Conservation (phyloP, 2,888 invertebrate genomes). For the Hyalella azteca region DNA sequence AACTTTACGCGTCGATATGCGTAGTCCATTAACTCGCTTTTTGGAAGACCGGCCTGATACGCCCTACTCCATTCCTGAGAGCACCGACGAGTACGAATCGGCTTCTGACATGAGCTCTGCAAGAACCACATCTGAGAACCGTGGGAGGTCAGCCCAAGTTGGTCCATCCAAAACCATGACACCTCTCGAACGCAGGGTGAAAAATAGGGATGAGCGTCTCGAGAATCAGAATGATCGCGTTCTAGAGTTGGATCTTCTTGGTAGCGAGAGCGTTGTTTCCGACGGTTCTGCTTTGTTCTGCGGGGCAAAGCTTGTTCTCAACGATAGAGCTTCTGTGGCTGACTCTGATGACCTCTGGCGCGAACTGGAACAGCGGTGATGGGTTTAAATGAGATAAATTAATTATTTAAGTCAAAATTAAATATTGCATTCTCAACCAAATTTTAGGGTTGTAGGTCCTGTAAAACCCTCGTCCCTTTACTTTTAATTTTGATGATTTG, state of each 20-base stretch:
- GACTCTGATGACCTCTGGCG: neutral
- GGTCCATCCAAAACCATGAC: too few relatives aligned
- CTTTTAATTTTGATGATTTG: too few relatives aligned
- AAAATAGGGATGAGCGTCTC: too few relatives aligned
- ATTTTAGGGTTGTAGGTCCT: too few relatives aligned
- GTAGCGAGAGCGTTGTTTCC: neutral
- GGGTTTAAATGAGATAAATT: neutral
- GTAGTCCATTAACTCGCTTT: neutral
- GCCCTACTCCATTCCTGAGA: neutral
- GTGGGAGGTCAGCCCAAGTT: neutral
- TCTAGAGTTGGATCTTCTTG: neutral
- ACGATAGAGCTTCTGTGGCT: neutral
- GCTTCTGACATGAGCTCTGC: neutral
- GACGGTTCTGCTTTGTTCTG: neutral
- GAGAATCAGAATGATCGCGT: too few relatives aligned
- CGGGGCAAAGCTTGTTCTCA: neutral
- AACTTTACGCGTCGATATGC: neutral
- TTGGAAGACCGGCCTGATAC: neutral
- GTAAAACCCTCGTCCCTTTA: too few relatives aligned
- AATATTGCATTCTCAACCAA: too few relatives aligned
- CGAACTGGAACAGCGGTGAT: neutral
- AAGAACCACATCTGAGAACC: neutral
- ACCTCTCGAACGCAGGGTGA: too few relatives aligned
- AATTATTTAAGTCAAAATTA: too few relatives aligned
- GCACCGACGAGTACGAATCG: neutral